These are phyloP conservation scores for Lysiphlebus fabarum DNA, from an alignment of 1,140 invertebrate species.

Conservation along the genomic window DNA sequence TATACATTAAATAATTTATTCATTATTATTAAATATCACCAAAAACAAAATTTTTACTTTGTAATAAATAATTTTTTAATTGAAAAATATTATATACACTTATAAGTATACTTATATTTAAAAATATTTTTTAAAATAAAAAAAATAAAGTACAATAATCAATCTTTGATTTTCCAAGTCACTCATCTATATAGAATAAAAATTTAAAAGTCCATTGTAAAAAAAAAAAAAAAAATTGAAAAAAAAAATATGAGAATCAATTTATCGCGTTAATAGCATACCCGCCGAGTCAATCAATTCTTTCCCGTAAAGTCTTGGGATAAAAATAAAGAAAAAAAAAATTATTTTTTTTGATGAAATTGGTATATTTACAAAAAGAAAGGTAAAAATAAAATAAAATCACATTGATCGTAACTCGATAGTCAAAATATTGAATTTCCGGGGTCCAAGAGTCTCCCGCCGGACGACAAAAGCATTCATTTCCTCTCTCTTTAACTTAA, in stretches of 20 bases:
- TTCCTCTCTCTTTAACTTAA: not conserved
- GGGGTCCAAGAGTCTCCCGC: not conserved
- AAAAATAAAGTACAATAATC: too few relatives aligned
- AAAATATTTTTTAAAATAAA: too few relatives aligned
- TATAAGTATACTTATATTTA: too few relatives aligned
- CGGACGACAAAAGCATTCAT: not conserved
- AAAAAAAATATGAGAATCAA: constrained; percentile 6
- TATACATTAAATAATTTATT: not conserved
- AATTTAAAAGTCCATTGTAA: not conserved
- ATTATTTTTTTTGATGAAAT: not conserved
- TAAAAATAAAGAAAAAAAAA: not conserved
- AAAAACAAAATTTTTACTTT: not conserved
- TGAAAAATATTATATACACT: too few relatives aligned
- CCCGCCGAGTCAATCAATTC: constrained; percentile 3
- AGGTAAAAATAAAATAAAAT: constrained; percentile 2
- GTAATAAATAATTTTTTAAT: too few relatives aligned
- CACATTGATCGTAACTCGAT: constrained; percentile 11
- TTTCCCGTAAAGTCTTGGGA: not conserved
- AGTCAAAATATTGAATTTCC: constrained; percentile 22
- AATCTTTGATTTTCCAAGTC: too few relatives aligned
- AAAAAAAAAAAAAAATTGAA: not conserved
- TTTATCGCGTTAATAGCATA: not conserved
- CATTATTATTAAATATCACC: not conserved
- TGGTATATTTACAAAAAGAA: not conserved
- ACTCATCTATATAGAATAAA: too few relatives aligned